These are phyloP conservation scores for Cebidichthys violaceus DNA, from an alignment of 2,113 vertebrate genomes.

Conservation along the genomic window DNA sequence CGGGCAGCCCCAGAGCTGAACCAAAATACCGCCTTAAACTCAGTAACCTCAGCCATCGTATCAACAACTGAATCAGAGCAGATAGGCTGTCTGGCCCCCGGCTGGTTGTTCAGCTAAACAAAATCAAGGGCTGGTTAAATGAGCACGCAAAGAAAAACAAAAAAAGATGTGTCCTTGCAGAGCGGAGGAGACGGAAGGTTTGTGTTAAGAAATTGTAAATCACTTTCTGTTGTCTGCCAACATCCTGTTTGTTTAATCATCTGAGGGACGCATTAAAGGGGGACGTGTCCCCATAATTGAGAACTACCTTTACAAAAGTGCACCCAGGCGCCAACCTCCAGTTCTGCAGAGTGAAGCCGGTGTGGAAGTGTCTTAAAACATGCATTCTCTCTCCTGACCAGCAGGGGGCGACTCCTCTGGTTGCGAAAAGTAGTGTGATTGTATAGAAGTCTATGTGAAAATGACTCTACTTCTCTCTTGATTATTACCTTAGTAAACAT, in stretches of 20 bases:
- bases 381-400: no score
- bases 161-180: conserved; percentile 32
- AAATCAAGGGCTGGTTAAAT: conserved; percentile 60
- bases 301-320: no score
- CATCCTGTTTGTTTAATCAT: conserved; percentile 53
- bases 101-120: conserved; percentile 57
- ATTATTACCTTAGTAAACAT: no score
- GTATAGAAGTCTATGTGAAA: no score
- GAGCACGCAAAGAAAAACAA: conserved; percentile 28
- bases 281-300: no score
- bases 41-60: conserved; percentile 66
- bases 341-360: no score
- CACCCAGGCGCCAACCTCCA: no score
- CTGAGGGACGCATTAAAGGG: conserved; percentile 6
- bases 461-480: no score
- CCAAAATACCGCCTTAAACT: conserved; percentile 75
- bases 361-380: no score
- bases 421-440: no score
- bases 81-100: conserved; percentile 59
- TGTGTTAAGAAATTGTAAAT: conserved; percentile 39
- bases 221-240: conserved; percentile 31
- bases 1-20: conserved; percentile 65
- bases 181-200: conserved; percentile 9
- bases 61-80: conserved; percentile 71
- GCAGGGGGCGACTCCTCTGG: no score